A percentile compares a stretch with the other conserved stretches of the same genome.
Conservation (phyloP, 2,888 invertebrate species). For the Melanchra persicariae region DNA sequence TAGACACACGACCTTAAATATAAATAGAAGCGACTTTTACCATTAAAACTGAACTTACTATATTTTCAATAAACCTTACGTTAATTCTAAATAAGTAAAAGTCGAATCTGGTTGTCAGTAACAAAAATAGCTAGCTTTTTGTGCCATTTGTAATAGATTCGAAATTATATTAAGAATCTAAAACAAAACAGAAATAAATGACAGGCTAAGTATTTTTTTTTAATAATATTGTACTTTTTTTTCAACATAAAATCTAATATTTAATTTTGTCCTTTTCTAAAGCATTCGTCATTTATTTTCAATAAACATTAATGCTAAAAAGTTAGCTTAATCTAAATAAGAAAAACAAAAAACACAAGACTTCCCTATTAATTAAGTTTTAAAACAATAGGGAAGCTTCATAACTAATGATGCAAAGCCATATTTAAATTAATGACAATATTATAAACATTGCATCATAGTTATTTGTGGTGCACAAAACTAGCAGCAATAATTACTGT, state of each 20-base stretch:
- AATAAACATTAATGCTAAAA: constrained; percentile 70
- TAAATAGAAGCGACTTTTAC: constrained; percentile 69
- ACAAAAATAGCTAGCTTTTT: constrained; percentile 65
- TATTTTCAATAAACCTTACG: no score
- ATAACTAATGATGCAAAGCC: constrained; percentile 69
- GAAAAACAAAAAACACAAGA: constrained; percentile 75
- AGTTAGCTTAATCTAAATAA: constrained; percentile 80
- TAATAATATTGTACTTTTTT: neutral
- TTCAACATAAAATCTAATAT: neutral
- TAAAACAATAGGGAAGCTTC: constrained; percentile 74
- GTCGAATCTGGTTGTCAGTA: constrained; percentile 57
- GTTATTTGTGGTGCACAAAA: constrained; percentile 71
- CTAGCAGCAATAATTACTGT: constrained; percentile 75
- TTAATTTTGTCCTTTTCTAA: neutral
- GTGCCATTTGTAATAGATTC: constrained; percentile 59
- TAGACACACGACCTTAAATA: constrained; percentile 83
- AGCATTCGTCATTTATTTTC: constrained; percentile 59
- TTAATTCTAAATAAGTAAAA: constrained; percentile 36
- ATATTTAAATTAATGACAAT: constrained; percentile 13
- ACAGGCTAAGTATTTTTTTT: constrained; percentile 18
- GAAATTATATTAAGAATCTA: constrained; percentile 50
- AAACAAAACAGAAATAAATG: constrained; percentile 61
- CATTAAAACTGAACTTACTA: neutral
- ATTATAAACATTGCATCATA: constrained; percentile 53
- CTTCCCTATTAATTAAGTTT: constrained; percentile 71